Evolutionary conservation across 2,888 invertebrate species (phyloP), one percentile per base, ranked within the genome.

Genomic region (Eilema sororculum): DNA sequence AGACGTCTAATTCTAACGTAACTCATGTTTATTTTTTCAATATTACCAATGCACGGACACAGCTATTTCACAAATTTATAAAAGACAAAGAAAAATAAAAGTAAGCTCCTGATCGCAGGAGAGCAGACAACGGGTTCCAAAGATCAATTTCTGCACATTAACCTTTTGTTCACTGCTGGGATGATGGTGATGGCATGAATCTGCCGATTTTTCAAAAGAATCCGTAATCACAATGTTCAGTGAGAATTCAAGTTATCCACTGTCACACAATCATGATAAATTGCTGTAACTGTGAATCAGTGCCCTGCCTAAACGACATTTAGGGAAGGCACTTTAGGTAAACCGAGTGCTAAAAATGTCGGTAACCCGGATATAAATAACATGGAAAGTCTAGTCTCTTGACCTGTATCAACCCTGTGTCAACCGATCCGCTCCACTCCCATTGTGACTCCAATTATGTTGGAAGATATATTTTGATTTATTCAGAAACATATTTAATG

Each of bases 391-490:
- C 61, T 25, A 28, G 41, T 61, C 65, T 61, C 41, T 37, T 61
- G 69, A 65, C 69, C 69, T 65, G 65, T 65, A 65, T 69, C 69
- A 69, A 61, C 41, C 69, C 65, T 22, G 22, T 62, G 65, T 69
- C 65, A 69, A 61, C 60, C 57, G 61, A 41, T 57, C 61, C 56
- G 46, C 61, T 37, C 56, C 28, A 69, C 37, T 28, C 56, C 57
- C 60, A 62, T 56, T 65, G 30, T 64, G 30, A 65, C 64, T 41
- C 25, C 25, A 62, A 62, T 68, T 68, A 41, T 57, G 16, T 63
- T 68, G 52, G 6, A 46, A 59, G 24, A 22, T 58, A 24, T 24
- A 30, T 33, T 20, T 28, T 30, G 20, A n/a, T 41, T 41, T 24
- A 22, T 24, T 24, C 25, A 22, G 25, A 25, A 24, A 25, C 5